phyloP scores from a whole-genome alignment of 2,113 vertebrate genomes.

The Apistogramma diplotaenia region DNA sequence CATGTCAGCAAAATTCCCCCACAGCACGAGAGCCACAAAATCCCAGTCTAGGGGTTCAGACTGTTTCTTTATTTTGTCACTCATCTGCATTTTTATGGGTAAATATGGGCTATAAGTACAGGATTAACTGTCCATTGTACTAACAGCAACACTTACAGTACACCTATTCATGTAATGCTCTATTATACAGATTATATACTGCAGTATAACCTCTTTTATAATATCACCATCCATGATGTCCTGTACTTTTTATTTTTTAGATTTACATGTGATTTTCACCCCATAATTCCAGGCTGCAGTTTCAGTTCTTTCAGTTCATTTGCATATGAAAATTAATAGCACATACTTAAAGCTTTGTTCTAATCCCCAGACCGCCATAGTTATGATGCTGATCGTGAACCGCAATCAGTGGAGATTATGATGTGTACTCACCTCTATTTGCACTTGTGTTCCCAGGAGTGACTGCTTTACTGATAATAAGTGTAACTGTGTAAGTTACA shows the following conservation, averaged over 20 bases:
- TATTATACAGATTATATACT: neutral
- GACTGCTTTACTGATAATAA: neutral
- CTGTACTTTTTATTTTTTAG: neutral
- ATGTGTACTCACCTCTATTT: neutral
- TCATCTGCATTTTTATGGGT: neutral
- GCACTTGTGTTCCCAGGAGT: neutral
- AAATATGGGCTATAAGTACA: neutral
- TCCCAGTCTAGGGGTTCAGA: neutral
- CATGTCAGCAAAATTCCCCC: too few species aligned
- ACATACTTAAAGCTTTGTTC: neutral
- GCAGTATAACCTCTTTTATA: neutral
- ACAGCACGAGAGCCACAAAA: neutral
- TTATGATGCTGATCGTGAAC: neutral
- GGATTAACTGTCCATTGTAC: neutral
- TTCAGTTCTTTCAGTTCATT: neutral
- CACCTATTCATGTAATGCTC: neutral
- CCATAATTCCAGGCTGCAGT: neutral
- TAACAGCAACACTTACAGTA: neutral
- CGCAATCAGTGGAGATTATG: neutral
- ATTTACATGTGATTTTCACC: neutral
- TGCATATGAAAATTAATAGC: neutral
- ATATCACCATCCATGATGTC: neutral
- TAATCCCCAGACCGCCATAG: neutral
- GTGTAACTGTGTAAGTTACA: neutral
- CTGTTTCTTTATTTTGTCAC: neutral